Conservation (phyloP, 2,888 invertebrate genomes). For the Ethmia dodecea region DNA sequence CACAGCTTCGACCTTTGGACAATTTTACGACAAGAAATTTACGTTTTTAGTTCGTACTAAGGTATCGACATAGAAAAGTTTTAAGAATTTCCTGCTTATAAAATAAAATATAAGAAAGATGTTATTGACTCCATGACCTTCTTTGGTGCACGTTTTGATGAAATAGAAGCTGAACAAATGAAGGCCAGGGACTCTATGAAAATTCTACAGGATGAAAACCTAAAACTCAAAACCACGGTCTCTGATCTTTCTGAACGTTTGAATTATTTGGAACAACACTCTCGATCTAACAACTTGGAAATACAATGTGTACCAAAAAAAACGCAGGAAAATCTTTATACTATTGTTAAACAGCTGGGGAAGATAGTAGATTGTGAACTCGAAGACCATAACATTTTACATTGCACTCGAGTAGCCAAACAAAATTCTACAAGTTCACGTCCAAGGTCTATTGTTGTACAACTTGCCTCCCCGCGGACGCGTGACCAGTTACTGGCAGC, state of each 20-base stretch:
- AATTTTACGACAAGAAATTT: too few species aligned
- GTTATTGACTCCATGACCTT: too few species aligned
- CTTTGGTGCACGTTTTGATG: too few species aligned
- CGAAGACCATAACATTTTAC: conserved; percentile 2
- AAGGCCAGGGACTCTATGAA: background rate
- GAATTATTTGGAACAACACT: conserved; percentile 12
- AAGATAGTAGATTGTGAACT: conserved; percentile 2
- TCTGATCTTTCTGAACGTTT: conserved; percentile 4
- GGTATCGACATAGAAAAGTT: too few species aligned
- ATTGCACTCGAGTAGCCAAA: conserved; percentile 13
- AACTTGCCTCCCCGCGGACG: conserved; percentile 9
- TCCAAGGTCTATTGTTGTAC: conserved; percentile 17
- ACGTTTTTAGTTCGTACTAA: too few species aligned
- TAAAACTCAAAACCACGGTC: conserved; percentile 1
- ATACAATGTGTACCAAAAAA: conserved; percentile 15
- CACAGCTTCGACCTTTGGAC: too few species aligned
- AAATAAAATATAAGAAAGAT: too few species aligned
- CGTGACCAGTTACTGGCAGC: conserved; percentile 17
- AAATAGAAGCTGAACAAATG: too few species aligned
- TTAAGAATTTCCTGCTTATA: too few species aligned
- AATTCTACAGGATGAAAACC: background rate
- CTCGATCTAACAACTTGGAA: conserved; percentile 12
- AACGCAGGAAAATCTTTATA: conserved; percentile 12
- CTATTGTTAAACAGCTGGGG: conserved; percentile 5
- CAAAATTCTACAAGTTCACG: conserved; percentile 6